Conservation (phyloP, 1,140 invertebrate genomes). For the Halictus rubicundus region DNA sequence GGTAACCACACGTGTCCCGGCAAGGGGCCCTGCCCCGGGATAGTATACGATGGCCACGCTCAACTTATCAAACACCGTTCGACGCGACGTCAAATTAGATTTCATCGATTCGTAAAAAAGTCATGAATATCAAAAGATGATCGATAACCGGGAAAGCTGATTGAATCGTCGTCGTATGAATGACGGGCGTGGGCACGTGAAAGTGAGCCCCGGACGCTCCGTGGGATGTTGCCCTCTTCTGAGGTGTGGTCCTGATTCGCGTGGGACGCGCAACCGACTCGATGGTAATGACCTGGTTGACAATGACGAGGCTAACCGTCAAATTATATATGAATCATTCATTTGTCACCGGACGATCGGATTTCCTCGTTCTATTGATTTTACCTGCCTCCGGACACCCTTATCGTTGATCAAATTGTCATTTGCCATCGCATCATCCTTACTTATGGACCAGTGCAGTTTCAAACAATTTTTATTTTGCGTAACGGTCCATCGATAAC, state of each 20-base stretch:
- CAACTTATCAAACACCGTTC: slow-evolving; percentile 30
- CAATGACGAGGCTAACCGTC: slow-evolving; percentile 55
- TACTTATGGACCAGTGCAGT: too few species aligned
- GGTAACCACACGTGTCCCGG: not conserved
- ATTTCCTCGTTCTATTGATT: slow-evolving; percentile 6
- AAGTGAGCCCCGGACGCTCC: slow-evolving; percentile 53
- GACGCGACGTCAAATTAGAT: slow-evolving; percentile 45
- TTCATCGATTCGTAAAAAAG: slow-evolving; percentile 36
- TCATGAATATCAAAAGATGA: slow-evolving; percentile 47
- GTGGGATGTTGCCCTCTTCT: slow-evolving; percentile 59
- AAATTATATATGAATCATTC: slow-evolving; percentile 51
- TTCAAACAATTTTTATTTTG: too few species aligned
- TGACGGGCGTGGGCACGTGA: slow-evolving; percentile 61
- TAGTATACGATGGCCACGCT: not conserved
- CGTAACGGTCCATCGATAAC: too few species aligned
- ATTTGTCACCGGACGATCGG: slow-evolving; percentile 38
- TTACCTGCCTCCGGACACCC: not conserved
- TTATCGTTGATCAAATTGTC: not conserved
- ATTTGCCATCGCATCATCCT: too few species aligned
- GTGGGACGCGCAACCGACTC: slow-evolving; percentile 53
- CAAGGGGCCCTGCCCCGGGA: not conserved
- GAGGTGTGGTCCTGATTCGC: slow-evolving; percentile 58
- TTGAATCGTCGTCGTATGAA: slow-evolving; percentile 64
- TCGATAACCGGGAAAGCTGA: slow-evolving; percentile 51
- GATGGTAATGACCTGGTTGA: slow-evolving; percentile 60